These are phyloP conservation scores for Drosophila monieri DNA, from an alignment of 2,888 invertebrate species.

Conservation along the genomic window DNA sequence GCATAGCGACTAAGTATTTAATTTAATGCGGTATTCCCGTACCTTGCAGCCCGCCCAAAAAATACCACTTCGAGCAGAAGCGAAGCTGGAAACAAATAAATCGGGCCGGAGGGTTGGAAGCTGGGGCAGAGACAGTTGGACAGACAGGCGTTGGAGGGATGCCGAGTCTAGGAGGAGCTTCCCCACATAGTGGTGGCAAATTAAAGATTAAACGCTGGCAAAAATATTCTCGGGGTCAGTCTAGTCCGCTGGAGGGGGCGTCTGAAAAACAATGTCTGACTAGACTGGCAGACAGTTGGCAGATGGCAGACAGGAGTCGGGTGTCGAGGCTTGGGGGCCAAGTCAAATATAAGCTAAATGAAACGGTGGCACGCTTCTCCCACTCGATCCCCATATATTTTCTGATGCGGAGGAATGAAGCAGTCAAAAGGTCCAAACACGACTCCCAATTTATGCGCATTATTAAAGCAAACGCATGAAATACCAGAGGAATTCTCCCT, in stretches of 20 bases:
- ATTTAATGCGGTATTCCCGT: constrained; percentile 62
- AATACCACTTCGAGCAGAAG: constrained; percentile 32
- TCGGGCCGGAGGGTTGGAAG: constrained; percentile 42
- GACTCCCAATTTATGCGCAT: constrained; percentile 77
- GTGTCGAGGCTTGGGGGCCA: constrained; percentile 25
- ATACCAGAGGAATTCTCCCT: constrained; percentile 60
- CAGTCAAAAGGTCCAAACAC: constrained; percentile 69
- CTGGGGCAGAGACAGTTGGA: constrained; percentile 54
- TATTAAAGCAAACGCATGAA: constrained; percentile 76
- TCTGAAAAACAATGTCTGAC: constrained; percentile 60
- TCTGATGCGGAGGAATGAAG: constrained; percentile 55
- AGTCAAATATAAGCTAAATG: constrained; percentile 76
- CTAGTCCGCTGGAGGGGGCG: constrained; percentile 9
- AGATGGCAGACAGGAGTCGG: constrained; percentile 5
- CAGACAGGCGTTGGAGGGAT: constrained; percentile 37
- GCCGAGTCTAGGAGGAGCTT: not conserved
- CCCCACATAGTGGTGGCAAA: constrained; percentile 65
- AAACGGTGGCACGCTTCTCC: constrained; percentile 61
- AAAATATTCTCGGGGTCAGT: constrained; percentile 67
- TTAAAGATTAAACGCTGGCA: constrained; percentile 73
- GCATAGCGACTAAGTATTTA: constrained; percentile 66
- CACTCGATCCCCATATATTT: constrained; percentile 9
- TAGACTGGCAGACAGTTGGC: constrained; percentile 54
- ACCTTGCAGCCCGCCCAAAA: constrained; percentile 34
- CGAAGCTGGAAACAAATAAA: constrained; percentile 72